Conservation (phyloP, 2,113 vertebrate species). For the Turnix velox region DNA sequence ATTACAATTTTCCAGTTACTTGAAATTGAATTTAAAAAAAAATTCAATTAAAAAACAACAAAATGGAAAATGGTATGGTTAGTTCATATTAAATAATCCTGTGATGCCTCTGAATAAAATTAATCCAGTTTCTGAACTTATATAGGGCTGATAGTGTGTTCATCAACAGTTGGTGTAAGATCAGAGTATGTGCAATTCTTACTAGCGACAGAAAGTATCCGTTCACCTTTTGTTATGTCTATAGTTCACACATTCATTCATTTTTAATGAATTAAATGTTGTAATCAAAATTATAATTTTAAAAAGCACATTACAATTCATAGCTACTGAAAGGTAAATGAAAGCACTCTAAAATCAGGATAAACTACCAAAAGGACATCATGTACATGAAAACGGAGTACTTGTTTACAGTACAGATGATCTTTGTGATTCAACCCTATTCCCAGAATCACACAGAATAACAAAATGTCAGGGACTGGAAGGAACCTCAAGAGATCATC, state of each 20-base stretch:
- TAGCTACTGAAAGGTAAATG: neutral
- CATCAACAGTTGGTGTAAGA: slow-evolving; percentile 12
- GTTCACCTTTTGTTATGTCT: neutral
- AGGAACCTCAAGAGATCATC: too few species aligned
- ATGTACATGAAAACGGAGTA: accelerated
- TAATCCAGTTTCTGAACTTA: neutral
- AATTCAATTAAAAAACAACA: neutral
- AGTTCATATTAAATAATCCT: neutral
- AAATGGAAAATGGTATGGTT: neutral
- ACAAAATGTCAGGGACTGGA: too few species aligned
- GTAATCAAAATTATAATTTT: neutral
- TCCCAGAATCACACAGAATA: too few species aligned
- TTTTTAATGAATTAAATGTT: neutral
- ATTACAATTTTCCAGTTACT: neutral
- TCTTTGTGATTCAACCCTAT: neutral
- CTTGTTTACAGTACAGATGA: neutral
- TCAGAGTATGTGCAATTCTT: neutral
- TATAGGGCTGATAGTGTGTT: neutral
- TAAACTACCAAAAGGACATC: neutral
- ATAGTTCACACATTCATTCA: neutral
- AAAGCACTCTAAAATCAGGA: neutral
- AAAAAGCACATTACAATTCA: neutral
- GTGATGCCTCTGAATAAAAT: neutral
- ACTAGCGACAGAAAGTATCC: neutral
- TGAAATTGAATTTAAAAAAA: neutral